Base-by-base conservation (phyloP, 1,140 invertebrate species). In the Leptestheria dahalacensis region DNA sequence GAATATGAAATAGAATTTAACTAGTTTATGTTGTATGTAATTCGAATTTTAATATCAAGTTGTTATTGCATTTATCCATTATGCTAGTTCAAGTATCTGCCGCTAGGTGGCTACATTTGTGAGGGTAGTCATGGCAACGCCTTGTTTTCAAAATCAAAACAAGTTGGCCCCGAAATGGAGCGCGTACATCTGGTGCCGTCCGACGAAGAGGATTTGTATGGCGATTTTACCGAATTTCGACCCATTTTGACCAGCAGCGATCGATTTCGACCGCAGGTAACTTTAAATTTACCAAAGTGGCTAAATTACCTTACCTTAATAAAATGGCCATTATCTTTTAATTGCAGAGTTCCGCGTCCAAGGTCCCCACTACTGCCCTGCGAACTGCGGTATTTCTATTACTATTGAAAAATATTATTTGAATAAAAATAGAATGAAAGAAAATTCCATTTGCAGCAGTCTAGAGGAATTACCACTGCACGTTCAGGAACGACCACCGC, bases 201-300 rank as follows among this genome's bases (percentile, higher is more conserved):
- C 21, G 68, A 67, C 56, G 69, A 71, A 48, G 79, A 82, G 62
- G 81, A 84, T 67, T 69, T 83, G 51, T 85, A 85, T 69, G 73
- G 74, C 33, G 82, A 82, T 25, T 84, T 81, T 65, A 81, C 84
- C 72, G 81, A 83, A 61, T 82, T 80, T 65, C 76, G 80, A 64
- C 76, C 79, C 10, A 73, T 73, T 6, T 72, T 84, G 25, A 28
- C 21, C 24, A 59, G 15, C 29, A 18, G 29, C 11, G 46, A 47
- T 26, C 12, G 12, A 46, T 59, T 29, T 46, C n/a, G 48, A 53
- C n/a, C 18, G 2, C 26, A 46, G 12, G 23, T 56, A 57, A 46
- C 41, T 24, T 64, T 50, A 26, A 6, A 4, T 12, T 25, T 28
- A 21, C n/a, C 50, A 11, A 15, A 41, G 15, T n/a, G n/a, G n/a